Conservation (phyloP, 1,140 invertebrate genomes). For the Cherax destructor region DNA sequence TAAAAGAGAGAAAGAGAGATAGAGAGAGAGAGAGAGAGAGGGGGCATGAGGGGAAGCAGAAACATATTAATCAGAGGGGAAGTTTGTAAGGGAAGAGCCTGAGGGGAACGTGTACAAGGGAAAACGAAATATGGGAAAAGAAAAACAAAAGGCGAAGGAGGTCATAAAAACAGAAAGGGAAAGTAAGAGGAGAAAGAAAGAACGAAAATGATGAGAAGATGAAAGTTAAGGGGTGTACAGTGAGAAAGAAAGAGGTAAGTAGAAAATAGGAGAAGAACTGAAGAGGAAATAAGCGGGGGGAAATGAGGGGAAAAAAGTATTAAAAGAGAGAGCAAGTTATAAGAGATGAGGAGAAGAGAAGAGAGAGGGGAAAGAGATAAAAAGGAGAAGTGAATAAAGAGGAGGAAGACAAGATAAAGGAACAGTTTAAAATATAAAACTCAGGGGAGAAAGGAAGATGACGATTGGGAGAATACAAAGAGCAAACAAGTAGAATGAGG, state of each 20-base stretch:
- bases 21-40: background rate
- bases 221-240: background rate
- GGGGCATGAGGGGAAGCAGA: no score
- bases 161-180: background rate
- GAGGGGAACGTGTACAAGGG: no score
- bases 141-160: background rate
- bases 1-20: background rate
- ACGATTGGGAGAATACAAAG: background rate
- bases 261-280: no score
- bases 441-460: background rate
- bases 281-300: no score
- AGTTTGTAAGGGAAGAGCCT: no score
- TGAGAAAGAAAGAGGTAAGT: no score
- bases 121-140: background rate
- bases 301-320: no score
- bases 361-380: background rate
- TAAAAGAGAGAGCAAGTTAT: no score
- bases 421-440: background rate
- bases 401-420: background rate
- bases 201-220: no score
- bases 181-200: background rate
- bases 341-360: background rate
- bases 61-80: no score
- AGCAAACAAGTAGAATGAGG: no score
- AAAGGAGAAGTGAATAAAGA: background rate